These are phyloP conservation scores for Aleadryas rufinucha DNA, from an alignment of 2,113 vertebrate species.

Conservation along the genomic window DNA sequence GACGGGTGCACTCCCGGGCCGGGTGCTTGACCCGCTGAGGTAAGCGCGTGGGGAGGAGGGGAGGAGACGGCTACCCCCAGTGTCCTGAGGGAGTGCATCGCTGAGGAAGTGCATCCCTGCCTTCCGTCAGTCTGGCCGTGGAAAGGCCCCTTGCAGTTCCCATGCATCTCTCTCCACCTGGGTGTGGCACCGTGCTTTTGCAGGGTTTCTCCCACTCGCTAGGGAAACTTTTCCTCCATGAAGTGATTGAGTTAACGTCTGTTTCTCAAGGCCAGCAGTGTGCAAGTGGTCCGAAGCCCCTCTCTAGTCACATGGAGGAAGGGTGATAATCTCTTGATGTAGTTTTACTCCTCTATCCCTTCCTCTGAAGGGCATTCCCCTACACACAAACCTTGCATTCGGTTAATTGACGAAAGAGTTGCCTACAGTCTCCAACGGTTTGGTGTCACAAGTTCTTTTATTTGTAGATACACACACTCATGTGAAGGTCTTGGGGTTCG, in stretches of 20 bases:
- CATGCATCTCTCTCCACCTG: fast-evolving
- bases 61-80: fast-evolving
- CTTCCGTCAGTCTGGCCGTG: fast-evolving
- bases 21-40: neutral
- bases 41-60: neutral
- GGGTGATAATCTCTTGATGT: neutral
- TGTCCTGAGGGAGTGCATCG: fast-evolving
- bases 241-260: fast-evolving
- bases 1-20: fast-evolving
- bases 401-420: neutral
- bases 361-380: neutral
- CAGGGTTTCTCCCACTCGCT: fast-evolving
- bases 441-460: neutral
- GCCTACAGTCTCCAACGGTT: fast-evolving
- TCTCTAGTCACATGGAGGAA: neutral
- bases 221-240: neutral
- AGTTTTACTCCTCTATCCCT: neutral
- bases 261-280: neutral
- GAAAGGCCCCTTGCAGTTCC: fast-evolving
- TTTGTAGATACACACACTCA: fast-evolving
- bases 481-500: neutral
- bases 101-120: fast-evolving
- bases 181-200: neutral
- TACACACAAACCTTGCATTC: neutral
- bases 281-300: neutral